phyloP scores from a whole-genome alignment of 2,888 invertebrate genomes.

The Crossocerus cetratus region DNA sequence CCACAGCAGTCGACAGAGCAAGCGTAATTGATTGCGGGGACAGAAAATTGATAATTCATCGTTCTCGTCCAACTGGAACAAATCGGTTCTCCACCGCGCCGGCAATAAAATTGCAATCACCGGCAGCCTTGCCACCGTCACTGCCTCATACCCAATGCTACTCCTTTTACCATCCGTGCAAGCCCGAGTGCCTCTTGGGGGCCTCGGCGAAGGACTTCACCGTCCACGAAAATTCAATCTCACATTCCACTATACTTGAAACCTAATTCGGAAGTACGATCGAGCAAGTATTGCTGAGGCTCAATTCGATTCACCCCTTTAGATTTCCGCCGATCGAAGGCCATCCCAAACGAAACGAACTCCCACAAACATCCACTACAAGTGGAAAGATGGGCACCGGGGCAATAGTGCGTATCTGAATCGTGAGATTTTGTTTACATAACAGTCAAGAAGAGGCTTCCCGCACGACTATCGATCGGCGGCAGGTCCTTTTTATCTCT shows the following conservation, averaged over 20 bases:
- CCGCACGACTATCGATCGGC: too few species aligned
- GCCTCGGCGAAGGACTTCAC: constrained; percentile 9
- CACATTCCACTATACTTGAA: neutral
- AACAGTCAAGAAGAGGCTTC: too few species aligned
- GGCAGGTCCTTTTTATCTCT: too few species aligned
- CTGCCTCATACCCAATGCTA: neutral
- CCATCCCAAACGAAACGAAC: too few species aligned
- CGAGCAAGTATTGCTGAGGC: too few species aligned
- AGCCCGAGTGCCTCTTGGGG: constrained; percentile 16
- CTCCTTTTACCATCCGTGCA: constrained; percentile 1
- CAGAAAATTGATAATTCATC: constrained; percentile 67
- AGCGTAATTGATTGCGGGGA: constrained; percentile 61
- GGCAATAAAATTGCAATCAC: constrained; percentile 46
- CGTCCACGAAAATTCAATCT: constrained; percentile 23
- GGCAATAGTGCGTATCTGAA: too few species aligned
- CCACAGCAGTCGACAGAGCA: constrained; percentile 39
- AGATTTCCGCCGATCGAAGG: too few species aligned
- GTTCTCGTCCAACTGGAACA: constrained; percentile 47
- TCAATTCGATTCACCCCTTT: too few species aligned
- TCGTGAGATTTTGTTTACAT: too few species aligned
- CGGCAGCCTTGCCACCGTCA: constrained; percentile 12
- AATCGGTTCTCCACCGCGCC: constrained; percentile 17
- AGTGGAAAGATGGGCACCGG: too few species aligned
- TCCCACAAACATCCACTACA: too few species aligned
- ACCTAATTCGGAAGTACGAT: too few species aligned